Conservation (phyloP, 2,113 vertebrate species). For the Echinops telfairi region DNA sequence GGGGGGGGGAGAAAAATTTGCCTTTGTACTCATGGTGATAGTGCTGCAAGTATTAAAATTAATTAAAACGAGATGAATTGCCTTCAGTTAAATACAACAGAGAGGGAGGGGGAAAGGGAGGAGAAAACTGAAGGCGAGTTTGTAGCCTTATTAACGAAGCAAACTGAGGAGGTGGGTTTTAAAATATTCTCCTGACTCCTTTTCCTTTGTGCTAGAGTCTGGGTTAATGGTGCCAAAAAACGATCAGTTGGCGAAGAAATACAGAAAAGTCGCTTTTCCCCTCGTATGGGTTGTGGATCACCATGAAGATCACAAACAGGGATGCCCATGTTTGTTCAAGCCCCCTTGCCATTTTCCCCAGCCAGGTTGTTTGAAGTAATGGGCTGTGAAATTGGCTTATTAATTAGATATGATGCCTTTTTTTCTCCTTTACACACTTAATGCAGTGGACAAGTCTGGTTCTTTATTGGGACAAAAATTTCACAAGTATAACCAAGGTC, state of each 20-base stretch:
- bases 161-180: constrained; percentile 84
- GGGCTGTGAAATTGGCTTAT: constrained; percentile 88
- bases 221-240: constrained; percentile 84
- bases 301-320: constrained; percentile 78
- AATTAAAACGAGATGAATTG: constrained; percentile 93
- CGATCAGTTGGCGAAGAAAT: constrained; percentile 69
- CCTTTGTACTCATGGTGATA: constrained; percentile 90
- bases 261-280: constrained; percentile 55
- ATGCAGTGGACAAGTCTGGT: constrained; percentile 62
- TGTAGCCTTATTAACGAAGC: constrained; percentile 86
- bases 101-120: constrained; percentile 82
- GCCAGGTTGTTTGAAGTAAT: constrained; percentile 83
- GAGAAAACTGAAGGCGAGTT: constrained; percentile 74
- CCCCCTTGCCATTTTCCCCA: constrained; percentile 73
- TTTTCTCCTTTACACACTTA: not conserved
- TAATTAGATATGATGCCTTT: constrained; percentile 86
- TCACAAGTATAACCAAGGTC: constrained; percentile 41
- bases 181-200: constrained; percentile 81
- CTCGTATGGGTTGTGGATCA: constrained; percentile 62
- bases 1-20: constrained; percentile 82
- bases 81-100: constrained; percentile 89
- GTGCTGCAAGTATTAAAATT: constrained; percentile 91
- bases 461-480: constrained; percentile 37
- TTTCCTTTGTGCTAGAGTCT: constrained; percentile 78
- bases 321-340: constrained; percentile 83